phyloP scores from a whole-genome alignment of 2,888 invertebrate species.

The Tinea semifulvella region DNA sequence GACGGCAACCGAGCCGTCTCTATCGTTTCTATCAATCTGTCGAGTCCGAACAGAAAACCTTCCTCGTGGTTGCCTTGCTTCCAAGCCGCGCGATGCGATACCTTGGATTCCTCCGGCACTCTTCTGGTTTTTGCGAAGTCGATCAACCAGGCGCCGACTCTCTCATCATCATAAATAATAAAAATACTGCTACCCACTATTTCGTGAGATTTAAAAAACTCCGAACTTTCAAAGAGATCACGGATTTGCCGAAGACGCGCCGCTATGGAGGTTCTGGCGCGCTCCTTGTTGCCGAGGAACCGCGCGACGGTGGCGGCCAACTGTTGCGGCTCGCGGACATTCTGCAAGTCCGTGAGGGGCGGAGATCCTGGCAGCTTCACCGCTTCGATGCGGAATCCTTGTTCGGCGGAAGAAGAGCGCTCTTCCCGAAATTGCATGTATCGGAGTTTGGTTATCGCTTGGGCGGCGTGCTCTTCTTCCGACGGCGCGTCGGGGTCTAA shows the following conservation, averaged over 20 bases:
- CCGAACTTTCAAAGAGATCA: constrained; percentile 80
- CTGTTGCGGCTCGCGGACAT: constrained; percentile 80
- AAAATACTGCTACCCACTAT: constrained; percentile 94
- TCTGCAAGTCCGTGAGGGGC: constrained; percentile 89
- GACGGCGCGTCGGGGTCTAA: constrained; percentile 90
- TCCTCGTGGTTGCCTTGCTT: constrained; percentile 96
- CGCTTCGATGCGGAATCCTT: constrained; percentile 96
- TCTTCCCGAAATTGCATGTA: constrained; percentile 97
- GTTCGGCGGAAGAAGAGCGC: constrained; percentile 90
- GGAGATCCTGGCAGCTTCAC: constrained; percentile 85
- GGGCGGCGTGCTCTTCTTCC: constrained; percentile 77
- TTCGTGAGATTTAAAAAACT: constrained; percentile 88
- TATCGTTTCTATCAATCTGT: constrained; percentile 82
- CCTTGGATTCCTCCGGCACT: constrained; percentile 71
- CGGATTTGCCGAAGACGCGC: constrained; percentile 81
- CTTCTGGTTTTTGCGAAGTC: constrained; percentile 94
- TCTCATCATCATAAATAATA: constrained; percentile 89
- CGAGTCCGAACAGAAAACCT: constrained; percentile 91
- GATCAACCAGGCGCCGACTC: constrained; percentile 94
- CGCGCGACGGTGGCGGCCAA: constrained; percentile 76
- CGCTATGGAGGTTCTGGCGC: constrained; percentile 74
- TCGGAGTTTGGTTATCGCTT: constrained; percentile 92
- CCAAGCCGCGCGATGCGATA: constrained; percentile 88
- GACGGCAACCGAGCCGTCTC: constrained; percentile 40
- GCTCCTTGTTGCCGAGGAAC: constrained; percentile 74